Evolutionary conservation across 1,140 invertebrate genomes (phyloP).

Genomic region (Arctopsyche grandis): DNA sequence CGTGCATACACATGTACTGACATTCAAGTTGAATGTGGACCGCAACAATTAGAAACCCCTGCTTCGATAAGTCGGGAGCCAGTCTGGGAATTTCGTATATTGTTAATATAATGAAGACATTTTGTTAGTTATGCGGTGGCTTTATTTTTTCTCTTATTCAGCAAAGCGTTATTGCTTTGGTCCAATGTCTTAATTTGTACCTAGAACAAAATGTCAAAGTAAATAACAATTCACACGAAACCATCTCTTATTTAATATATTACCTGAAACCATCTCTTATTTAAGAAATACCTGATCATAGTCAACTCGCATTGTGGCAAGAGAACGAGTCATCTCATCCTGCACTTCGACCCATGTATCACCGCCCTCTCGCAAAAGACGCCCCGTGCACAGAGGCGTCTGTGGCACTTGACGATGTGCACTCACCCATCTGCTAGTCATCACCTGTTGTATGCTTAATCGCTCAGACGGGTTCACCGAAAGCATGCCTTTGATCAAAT

Average conservation of each 20-base stretch:
- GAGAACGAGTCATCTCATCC: constrained; percentile 97
- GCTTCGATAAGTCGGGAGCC: background rate
- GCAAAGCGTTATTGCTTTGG: constrained; percentile 88
- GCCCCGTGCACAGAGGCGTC: constrained; percentile 90
- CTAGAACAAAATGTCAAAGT: constrained; percentile 58
- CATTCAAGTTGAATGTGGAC: background rate
- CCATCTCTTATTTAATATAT: background rate
- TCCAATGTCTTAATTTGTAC: constrained; percentile 90
- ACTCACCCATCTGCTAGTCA: constrained; percentile 63
- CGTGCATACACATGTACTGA: background rate
- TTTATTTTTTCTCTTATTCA: constrained; percentile 86
- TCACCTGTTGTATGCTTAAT: constrained; percentile 83
- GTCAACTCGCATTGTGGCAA: constrained; percentile 96
- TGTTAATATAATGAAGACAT: background rate
- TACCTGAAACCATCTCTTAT: too few relatives aligned
- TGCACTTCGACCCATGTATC: constrained; percentile 96
- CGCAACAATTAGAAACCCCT: background rate
- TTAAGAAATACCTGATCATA: constrained; percentile 80
- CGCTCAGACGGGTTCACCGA: constrained; percentile 92
- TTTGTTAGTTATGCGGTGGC: constrained; percentile 61
- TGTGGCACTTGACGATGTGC: constrained; percentile 87
- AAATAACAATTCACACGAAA: background rate
- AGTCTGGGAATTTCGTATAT: background rate
- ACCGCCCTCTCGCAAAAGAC: constrained; percentile 87
- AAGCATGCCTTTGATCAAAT: constrained; percentile 92